Percentiles rank a stretch among this genome's conserved stretches.
These are phyloP conservation scores for Amphipyra tragopoginis DNA, from an alignment of 2,888 invertebrate species.

Conservation along the genomic window DNA sequence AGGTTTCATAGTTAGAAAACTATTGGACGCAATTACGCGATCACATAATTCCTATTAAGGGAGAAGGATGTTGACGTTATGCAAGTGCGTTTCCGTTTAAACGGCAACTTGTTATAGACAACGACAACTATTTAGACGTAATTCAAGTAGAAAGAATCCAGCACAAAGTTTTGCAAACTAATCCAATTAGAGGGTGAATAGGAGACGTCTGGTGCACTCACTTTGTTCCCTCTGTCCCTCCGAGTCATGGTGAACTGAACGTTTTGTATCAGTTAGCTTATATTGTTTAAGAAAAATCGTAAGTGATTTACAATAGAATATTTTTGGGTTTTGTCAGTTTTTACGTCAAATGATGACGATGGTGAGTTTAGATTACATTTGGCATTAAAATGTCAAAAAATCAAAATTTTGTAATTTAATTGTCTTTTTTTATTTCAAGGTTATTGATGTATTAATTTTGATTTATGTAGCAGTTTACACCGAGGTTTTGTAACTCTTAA, in stretches of 20 bases:
- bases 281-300: constrained; percentile 22
- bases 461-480: no score
- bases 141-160: constrained; percentile 74
- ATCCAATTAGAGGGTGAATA: constrained; percentile 78
- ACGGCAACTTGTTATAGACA: constrained; percentile 41
- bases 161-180: constrained; percentile 80
- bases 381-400: no score
- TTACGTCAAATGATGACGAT: no score
- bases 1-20: no score
- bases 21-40: no score
- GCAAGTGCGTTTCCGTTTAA: constrained; percentile 11
- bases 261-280: constrained; percentile 57
- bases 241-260: constrained; percentile 44
- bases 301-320: background rate
- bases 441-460: no score
- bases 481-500: no score
- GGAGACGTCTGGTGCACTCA: constrained; percentile 58
- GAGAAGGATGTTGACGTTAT: background rate
- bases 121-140: constrained; percentile 66
- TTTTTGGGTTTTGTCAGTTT: no score
- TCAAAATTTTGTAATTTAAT: no score
- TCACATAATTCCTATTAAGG: no score
- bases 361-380: no score
- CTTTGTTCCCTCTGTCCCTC: constrained; percentile 44
- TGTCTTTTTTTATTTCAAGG: no score